These are phyloP conservation scores for Tupaia tana DNA, from an alignment of 2,113 vertebrate species.

Conservation along the genomic window DNA sequence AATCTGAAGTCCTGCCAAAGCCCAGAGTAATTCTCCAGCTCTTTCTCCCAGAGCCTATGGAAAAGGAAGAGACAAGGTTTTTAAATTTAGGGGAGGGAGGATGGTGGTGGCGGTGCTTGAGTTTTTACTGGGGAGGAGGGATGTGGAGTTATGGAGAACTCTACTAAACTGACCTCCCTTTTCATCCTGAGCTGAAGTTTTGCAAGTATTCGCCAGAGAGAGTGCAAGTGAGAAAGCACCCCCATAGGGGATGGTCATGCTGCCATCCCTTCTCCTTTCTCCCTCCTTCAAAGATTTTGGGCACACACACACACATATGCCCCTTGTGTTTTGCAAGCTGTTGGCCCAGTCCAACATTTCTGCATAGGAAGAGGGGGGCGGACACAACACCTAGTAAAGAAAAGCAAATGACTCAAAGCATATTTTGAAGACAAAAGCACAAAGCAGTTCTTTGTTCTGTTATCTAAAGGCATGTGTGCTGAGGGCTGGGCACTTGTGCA, in stretches of 20 bases:
- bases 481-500: not conserved
- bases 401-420: slow-evolving; percentile 2
- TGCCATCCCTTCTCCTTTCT: no score
- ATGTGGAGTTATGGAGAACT: not conserved
- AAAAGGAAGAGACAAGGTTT: not conserved
- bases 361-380: not conserved
- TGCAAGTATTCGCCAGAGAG: no score
- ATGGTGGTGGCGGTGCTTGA: not conserved
- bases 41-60: slow-evolving; percentile 37
- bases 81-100: not conserved
- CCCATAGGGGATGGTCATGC: no score
- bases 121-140: not conserved
- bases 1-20: slow-evolving; percentile 71
- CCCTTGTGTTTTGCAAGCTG: no score
- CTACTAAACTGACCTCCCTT: not conserved
- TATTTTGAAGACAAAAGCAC: slow-evolving; percentile 7
- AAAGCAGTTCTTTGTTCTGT: not conserved
- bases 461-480: not conserved
- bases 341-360: no score
- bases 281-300: no score
- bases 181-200: not conserved
- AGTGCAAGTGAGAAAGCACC: no score
- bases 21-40: slow-evolving; percentile 50
- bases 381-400: slow-evolving; percentile 18
- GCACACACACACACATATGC: no score